Conservation (phyloP, 2,113 vertebrate species). For the Dendrocopos noguchii region DNA sequence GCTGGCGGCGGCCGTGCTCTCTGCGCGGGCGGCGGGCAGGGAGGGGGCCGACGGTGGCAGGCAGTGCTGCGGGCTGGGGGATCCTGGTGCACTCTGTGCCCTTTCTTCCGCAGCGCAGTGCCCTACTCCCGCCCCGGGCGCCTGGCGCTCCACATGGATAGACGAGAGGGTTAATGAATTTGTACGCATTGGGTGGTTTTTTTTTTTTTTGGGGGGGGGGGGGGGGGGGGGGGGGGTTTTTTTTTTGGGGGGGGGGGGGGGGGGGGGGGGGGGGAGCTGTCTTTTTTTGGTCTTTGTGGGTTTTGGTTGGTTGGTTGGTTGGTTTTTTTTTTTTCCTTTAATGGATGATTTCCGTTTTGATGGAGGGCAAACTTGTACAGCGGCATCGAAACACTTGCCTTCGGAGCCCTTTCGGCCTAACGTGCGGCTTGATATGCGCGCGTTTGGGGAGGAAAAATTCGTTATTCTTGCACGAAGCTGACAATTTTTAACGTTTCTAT, state of each 20-base stretch:
- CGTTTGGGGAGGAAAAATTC: not conserved
- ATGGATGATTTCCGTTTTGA: rapidly evolving
- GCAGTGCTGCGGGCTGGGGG: not conserved
- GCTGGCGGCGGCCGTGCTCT: not conserved
- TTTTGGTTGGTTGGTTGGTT: no score
- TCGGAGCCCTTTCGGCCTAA: not conserved
- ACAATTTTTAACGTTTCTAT: not conserved
- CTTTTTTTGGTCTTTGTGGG: no score
- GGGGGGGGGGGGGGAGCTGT: no score
- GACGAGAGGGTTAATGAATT: no score
- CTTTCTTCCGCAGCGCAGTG: not conserved
- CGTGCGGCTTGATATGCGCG: rapidly evolving
- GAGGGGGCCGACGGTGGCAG: not conserved
- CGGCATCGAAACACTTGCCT: rapidly evolving
- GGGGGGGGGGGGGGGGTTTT: no score
- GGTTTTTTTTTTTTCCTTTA: no score
- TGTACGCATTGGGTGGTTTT: not conserved
- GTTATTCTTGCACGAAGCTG: rapidly evolving
- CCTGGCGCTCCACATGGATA: not conserved
- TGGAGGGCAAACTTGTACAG: not conserved
- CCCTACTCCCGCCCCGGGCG: not conserved
- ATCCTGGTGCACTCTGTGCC: not conserved
- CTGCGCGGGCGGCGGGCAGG: not conserved
- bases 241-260: no score
- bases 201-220: no score